A percentile compares a stretch with the other conserved stretches of the same genome.
phyloP scores from a whole-genome alignment of 2,888 invertebrate genomes.

The Schizotus pectinicornis region DNA sequence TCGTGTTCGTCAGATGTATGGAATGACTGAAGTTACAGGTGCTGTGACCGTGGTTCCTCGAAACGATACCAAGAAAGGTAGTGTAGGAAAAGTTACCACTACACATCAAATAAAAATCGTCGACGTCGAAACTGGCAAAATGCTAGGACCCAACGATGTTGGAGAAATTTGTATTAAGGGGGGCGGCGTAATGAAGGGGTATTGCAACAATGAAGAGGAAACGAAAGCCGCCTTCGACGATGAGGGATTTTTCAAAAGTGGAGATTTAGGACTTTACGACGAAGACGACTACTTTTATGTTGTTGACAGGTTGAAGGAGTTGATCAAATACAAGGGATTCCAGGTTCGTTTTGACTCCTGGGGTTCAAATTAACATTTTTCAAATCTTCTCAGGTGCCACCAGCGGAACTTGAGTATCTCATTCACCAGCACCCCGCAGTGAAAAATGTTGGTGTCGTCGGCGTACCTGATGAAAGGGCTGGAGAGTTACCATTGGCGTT shows the following conservation, averaged over 20 bases:
- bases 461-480: slow-evolving; percentile 68
- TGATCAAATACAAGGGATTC: slow-evolving; percentile 89
- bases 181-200: slow-evolving; percentile 70
- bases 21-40: slow-evolving; percentile 1
- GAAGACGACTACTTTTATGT: slow-evolving; percentile 78
- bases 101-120: slow-evolving; percentile 59
- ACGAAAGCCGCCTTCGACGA: slow-evolving; percentile 69
- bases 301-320: slow-evolving; percentile 85
- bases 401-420: slow-evolving; percentile 86
- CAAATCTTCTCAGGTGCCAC: slow-evolving; percentile 66
- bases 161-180: slow-evolving; percentile 87
- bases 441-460: slow-evolving; percentile 84
- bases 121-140: slow-evolving; percentile 67
- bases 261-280: slow-evolving; percentile 85
- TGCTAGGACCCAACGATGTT: slow-evolving; percentile 66
- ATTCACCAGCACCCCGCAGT: slow-evolving; percentile 74
- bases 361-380: no score
- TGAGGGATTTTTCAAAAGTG: slow-evolving; percentile 79
- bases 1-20: slow-evolving; percentile 4
- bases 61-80: neutral
- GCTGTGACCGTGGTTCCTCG: neutral
- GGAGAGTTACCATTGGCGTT: slow-evolving; percentile 82
- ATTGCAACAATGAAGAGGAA: slow-evolving; percentile 71
- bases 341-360: slow-evolving; percentile 72
- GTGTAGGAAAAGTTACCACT: neutral